Evolutionary conservation across 1,140 invertebrate genomes (phyloP), one percentile per base, ranked within the genome.

Genomic region (Nixonia krombeini): DNA sequence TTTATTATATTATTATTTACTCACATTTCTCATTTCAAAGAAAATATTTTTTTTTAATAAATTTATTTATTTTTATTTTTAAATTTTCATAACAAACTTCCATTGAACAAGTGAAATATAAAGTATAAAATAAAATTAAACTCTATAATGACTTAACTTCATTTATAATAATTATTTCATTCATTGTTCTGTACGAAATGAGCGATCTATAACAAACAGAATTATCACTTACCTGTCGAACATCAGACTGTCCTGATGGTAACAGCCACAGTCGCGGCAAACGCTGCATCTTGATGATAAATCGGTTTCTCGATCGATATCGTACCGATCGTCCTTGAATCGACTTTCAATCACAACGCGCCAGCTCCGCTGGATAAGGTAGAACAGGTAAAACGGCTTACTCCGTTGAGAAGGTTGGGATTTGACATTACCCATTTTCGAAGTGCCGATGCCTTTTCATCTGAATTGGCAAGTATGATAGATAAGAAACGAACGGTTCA

Each of bases 321-420:
- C 70, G 26, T 67, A 78, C 3, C 61, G 71, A 57, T 66, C 26
- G 3, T 72, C 55, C 23, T 73, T 78, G 0, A 45, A 28, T 23
- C 62, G 18, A n/a, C 45, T 31, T 47, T 90, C 89, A 26, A 89
- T 82, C 5, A 90, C 86, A 1, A 90, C 85, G 69, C 88, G 89
- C 90, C 90, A 91, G n/a, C 90, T 91, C 64, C 89, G 88, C 57
- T 91, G 88, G 64, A 91, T 90, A 47, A 91, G 85, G 72, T 91
- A 89, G 61, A 91, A 81, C 45, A 91, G 83, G 73, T 90, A 90
- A n/a, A 89, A 81, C 1, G 90, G 83, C 47, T 89, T 82, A 33
- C 71, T 63, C 18, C 69, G 73, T 37, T 66, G 73, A 38, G 66
- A 72, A 8, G 73, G 41, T 15, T 82, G 79, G 2, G 81, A 83